These are phyloP conservation scores for Spisula subtruncata DNA, from an alignment of 2,888 invertebrate genomes.

Conservation along the genomic window DNA sequence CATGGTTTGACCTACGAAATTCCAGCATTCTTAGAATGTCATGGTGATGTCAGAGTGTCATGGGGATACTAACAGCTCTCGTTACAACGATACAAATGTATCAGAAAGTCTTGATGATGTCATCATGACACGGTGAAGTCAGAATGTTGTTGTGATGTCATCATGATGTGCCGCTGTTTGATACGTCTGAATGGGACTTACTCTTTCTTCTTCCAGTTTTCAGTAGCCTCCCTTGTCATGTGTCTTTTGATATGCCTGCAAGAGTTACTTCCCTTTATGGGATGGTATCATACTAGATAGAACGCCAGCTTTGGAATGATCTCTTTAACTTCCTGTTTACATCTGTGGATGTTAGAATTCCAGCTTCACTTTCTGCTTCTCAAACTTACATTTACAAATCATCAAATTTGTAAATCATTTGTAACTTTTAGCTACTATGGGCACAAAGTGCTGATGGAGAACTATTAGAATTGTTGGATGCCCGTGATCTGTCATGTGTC, in stretches of 20 bases:
- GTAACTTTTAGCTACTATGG: too few species aligned
- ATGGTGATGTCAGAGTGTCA: too few species aligned
- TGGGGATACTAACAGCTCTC: too few species aligned
- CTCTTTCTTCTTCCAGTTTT: background rate
- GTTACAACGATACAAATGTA: too few species aligned
- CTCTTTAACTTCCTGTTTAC: background rate
- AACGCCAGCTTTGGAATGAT: constrained; percentile 6
- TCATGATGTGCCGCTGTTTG: background rate
- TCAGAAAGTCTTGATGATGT: background rate
- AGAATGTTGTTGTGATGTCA: background rate
- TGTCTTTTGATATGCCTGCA: constrained; percentile 33
- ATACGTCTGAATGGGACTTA: background rate
- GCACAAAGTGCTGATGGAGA: too few species aligned
- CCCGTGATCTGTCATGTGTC: background rate
- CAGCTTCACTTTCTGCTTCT: background rate
- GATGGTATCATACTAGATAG: background rate
- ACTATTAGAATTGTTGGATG: background rate
- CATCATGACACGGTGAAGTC: too few species aligned
- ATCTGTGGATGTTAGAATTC: constrained; percentile 10
- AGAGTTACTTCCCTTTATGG: constrained; percentile 61
- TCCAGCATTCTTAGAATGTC: background rate
- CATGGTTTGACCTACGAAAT: constrained; percentile 6
- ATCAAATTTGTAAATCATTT: background rate
- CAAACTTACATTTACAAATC: background rate
- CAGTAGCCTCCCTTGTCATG: constrained; percentile 14